Evolutionary conservation across 2,888 invertebrate genomes (phyloP).

Genomic region (Machimus rusticus): DNA sequence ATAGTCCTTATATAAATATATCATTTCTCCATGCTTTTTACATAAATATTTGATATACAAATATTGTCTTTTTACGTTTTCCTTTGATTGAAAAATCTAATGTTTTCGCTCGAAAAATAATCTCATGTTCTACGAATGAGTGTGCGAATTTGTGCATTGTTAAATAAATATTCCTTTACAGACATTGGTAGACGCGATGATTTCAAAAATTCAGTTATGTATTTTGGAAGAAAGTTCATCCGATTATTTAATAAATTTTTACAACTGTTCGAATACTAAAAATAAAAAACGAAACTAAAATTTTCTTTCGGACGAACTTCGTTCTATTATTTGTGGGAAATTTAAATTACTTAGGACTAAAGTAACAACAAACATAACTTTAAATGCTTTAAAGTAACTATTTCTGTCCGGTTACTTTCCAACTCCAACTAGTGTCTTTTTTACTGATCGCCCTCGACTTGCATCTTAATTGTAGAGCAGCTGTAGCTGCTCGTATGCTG

Average conservation of each 20-base stretch:
- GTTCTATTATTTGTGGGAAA: background rate
- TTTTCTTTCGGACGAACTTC: background rate
- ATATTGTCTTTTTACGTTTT: constrained; percentile 32
- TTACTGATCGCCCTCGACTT: background rate
- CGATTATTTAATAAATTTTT: background rate
- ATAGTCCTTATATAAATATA: constrained; percentile 28
- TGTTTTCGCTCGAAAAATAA: constrained; percentile 24
- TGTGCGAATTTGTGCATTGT: constrained; percentile 9
- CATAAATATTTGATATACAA: constrained; percentile 38
- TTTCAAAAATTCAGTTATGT: background rate
- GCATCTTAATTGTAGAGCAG: background rate
- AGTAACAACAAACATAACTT: constrained; percentile 16
- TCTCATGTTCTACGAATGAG: background rate
- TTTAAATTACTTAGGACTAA: constrained; percentile 15
- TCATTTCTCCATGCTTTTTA: background rate
- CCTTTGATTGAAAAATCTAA: constrained; percentile 19
- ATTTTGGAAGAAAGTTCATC: background rate
- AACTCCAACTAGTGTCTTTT: constrained; percentile 33
- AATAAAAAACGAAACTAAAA: background rate
- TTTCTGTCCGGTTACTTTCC: background rate
- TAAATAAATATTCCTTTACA: background rate
- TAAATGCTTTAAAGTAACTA: constrained; percentile 33
- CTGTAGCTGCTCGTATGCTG: background rate
- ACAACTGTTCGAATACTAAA: background rate
- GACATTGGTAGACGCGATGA: constrained; percentile 2